phyloP scores from a whole-genome alignment of 2,888 invertebrate species.

The Boloria euphrosyne region DNA sequence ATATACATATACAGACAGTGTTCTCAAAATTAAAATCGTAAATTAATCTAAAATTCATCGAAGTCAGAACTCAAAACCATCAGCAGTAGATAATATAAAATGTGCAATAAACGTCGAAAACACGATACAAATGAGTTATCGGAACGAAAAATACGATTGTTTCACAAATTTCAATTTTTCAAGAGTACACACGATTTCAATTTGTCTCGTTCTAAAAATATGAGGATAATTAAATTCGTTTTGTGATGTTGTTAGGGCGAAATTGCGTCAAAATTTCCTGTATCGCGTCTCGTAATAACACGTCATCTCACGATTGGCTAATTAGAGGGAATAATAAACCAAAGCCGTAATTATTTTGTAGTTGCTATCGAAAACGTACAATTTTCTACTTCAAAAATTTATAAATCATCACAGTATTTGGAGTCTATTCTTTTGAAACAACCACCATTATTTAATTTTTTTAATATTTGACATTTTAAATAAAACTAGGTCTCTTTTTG shows the following conservation, averaged over 20 bases:
- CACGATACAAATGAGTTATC: not conserved
- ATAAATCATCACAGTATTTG: no score
- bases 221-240: constrained; percentile 7
- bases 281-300: constrained; percentile 7
- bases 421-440: no score
- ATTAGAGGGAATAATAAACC: constrained; percentile 16
- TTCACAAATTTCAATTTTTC: constrained; percentile 1
- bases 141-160: not conserved
- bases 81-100: not conserved
- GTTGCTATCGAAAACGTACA: no score
- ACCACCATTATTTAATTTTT: no score
- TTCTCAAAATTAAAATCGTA: no score
- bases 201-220: constrained; percentile 4
- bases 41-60: no score
- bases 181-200: not conserved
- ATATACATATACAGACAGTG: no score
- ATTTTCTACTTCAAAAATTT: no score
- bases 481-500: no score
- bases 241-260: not conserved
- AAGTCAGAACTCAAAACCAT: not conserved
- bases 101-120: not conserved
- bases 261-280: constrained; percentile 3
- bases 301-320: constrained; percentile 1
- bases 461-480: no score
- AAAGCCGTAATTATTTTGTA: constrained; percentile 2